Conservation (phyloP, 2,113 vertebrate species). For the Hipposideros armiger region DNA sequence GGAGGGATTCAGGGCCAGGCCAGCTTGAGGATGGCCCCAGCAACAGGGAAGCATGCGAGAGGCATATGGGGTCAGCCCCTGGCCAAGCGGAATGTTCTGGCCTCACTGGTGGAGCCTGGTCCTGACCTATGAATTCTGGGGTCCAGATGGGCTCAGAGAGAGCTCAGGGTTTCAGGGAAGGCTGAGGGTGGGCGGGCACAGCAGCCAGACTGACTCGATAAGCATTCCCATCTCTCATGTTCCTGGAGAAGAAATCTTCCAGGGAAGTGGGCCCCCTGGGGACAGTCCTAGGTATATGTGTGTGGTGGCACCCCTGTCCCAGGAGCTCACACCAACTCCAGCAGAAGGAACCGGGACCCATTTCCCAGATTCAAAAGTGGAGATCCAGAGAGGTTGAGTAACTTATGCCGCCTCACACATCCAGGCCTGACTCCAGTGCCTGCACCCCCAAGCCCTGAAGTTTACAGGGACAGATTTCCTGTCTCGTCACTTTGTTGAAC, state of each 20-base stretch:
- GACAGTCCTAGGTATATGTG: neutral
- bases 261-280: neutral
- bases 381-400: neutral
- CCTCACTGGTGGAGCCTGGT: neutral
- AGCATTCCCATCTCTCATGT: neutral
- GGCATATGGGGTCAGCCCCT: neutral
- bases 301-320: neutral
- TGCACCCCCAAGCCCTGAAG: neutral
- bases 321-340: neutral
- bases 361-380: neutral
- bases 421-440: neutral
- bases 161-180: neutral
- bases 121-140: neutral
- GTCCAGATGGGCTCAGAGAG: neutral
- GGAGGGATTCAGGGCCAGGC: neutral
- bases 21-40: neutral
- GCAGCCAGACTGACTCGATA: neutral
- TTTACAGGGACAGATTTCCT: neutral
- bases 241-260: neutral
- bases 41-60: neutral
- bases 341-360: neutral
- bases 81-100: neutral
- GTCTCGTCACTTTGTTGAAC: constrained; percentile 16
- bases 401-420: neutral
- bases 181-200: neutral